Conservation (phyloP, 2,888 invertebrate species). For the Gymnosoma rotundatum region DNA sequence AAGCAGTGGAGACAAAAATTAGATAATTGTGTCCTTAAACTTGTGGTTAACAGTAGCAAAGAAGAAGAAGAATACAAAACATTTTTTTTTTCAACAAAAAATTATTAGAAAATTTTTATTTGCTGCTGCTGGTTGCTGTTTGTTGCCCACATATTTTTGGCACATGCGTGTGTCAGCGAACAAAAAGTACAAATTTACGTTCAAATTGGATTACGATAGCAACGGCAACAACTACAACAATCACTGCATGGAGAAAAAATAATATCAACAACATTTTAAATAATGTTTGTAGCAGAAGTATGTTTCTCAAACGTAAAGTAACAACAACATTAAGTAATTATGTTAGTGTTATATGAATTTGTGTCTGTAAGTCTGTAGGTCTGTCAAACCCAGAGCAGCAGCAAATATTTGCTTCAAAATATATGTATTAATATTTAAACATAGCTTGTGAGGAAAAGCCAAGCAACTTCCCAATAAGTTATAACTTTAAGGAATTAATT, state of each 20-base stretch:
- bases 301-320: constrained; percentile 6
- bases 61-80: constrained; percentile 25
- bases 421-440: neutral
- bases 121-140: constrained; percentile 34
- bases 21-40: constrained; percentile 60
- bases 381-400: neutral
- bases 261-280: constrained; percentile 31
- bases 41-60: constrained; percentile 45
- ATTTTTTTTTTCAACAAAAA: constrained; percentile 11
- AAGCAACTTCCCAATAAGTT: neutral
- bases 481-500: neutral
- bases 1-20: constrained; percentile 18
- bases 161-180: constrained; percentile 64
- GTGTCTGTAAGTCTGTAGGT: neutral
- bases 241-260: constrained; percentile 2
- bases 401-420: neutral
- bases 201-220: constrained; percentile 50
- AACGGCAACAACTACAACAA: constrained; percentile 21
- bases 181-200: constrained; percentile 39
- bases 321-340: neutral
- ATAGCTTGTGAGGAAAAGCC: neutral
- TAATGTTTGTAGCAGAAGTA: neutral
- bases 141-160: constrained; percentile 62
- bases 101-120: constrained; percentile 34
- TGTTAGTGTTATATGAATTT: neutral